Conservation (phyloP, 1,140 invertebrate species). For the Drosophila baimaii region DNA sequence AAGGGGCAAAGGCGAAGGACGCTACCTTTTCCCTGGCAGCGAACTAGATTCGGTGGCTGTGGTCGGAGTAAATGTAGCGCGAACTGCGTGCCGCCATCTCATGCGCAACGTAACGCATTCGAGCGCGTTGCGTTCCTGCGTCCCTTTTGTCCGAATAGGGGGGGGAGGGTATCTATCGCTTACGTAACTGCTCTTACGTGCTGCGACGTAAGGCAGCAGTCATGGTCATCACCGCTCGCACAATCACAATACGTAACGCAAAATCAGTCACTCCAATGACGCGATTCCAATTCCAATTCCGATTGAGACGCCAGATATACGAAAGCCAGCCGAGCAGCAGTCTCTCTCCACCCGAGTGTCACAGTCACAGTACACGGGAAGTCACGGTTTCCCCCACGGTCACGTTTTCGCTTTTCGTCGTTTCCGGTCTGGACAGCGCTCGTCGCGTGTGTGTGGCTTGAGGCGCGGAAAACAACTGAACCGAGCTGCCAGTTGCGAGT, state of each 20-base stretch:
- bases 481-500: slow-evolving; percentile 14
- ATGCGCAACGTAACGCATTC: slow-evolving; percentile 77
- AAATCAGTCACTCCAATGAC: slow-evolving; percentile 48
- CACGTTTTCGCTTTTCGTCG: slow-evolving; percentile 21
- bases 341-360: slow-evolving; percentile 32
- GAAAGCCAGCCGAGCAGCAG: slow-evolving; percentile 38
- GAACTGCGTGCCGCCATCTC: slow-evolving; percentile 81
- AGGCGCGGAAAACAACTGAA: slow-evolving; percentile 73
- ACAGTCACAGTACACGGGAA: slow-evolving; percentile 12
- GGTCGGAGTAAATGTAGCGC: slow-evolving; percentile 78
- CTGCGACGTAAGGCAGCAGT: slow-evolving; percentile 23
- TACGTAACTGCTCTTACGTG: slow-evolving; percentile 47
- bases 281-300: slow-evolving; percentile 33
- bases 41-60: slow-evolving; percentile 68
- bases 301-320: slow-evolving; percentile 40
- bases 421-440: slow-evolving; percentile 37
- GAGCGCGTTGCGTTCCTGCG: slow-evolving; percentile 57
- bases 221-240: slow-evolving; percentile 8
- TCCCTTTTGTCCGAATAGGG: slow-evolving; percentile 6
- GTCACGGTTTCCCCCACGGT: slow-evolving; percentile 1
- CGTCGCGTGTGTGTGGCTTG: slow-evolving; percentile 70
- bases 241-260: slow-evolving; percentile 11
- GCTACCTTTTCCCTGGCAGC: slow-evolving; percentile 50
- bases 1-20: background rate
- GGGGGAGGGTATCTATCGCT: background rate